Evolutionary conservation across 2,113 vertebrate species (phyloP).

Genomic region (Aythya baeri): DNA sequence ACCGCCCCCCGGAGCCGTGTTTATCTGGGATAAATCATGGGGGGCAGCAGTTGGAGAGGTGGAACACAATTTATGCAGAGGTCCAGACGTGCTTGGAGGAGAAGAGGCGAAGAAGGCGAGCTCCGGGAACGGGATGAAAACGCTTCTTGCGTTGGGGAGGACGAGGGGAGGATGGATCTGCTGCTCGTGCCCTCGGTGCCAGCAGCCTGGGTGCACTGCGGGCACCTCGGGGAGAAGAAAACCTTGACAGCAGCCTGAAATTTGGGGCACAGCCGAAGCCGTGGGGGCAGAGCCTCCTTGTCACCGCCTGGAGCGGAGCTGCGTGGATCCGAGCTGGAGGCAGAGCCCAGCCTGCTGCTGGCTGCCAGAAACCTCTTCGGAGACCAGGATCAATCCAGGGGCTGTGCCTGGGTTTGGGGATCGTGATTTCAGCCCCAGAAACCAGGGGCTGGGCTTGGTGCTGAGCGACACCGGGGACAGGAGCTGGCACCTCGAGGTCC

Average conservation of each 20-base stretch:
- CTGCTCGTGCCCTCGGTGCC: background rate
- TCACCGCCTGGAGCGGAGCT: background rate
- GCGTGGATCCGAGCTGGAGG: background rate
- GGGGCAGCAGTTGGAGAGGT: background rate
- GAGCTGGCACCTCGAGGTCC: background rate
- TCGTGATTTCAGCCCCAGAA: background rate
- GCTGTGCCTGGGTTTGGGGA: background rate
- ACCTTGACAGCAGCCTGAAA: accelerated
- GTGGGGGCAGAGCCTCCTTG: accelerated
- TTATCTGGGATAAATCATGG: background rate
- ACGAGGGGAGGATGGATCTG: accelerated
- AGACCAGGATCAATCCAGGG: background rate
- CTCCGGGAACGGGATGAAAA: background rate
- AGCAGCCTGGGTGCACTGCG: background rate
- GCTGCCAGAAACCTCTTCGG: background rate
- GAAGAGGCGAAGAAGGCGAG: background rate
- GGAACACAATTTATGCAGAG: background rate
- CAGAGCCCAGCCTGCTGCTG: background rate
- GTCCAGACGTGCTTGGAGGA: background rate
- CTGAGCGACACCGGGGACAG: background rate
- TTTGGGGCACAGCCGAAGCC: background rate
- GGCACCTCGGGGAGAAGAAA: background rate
- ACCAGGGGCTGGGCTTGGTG: background rate
- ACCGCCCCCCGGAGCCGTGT: accelerated
- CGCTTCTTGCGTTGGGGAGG: background rate